Evolutionary conservation across 2,888 invertebrate species (phyloP).

Genomic region (Platynereis dumerilii): DNA sequence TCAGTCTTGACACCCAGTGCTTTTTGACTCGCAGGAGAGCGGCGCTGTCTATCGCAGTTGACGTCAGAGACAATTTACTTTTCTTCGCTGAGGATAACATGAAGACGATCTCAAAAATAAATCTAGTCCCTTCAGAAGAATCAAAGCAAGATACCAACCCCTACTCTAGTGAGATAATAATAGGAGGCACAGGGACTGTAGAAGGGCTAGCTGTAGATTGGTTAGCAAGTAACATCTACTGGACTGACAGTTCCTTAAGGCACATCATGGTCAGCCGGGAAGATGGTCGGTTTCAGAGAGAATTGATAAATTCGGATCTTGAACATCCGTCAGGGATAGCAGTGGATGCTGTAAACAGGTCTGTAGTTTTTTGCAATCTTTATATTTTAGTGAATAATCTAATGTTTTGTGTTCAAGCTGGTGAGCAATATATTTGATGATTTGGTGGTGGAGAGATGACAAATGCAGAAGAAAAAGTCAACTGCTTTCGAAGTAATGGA

Average conservation of each 20-base stretch:
- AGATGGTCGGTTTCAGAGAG: conserved; percentile 71
- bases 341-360: conserved; percentile 75
- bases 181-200: conserved; percentile 51
- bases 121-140: conserved; percentile 33
- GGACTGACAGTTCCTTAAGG: conserved; percentile 62
- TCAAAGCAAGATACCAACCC: conserved; percentile 24
- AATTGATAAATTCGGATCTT: conserved; percentile 80
- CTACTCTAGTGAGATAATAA: conserved; percentile 38
- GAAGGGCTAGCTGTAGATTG: conserved; percentile 64
- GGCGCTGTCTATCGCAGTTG: conserved; percentile 43
- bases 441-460: no score
- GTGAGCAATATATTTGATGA: no score
- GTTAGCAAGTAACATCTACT: conserved; percentile 62
- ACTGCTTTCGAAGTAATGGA: no score
- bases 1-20: conserved; percentile 59
- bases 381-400: no score
- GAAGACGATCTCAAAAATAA: conserved; percentile 49
- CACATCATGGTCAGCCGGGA: conserved; percentile 62
- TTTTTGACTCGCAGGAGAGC: conserved; percentile 69
- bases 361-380: no score
- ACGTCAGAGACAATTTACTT: conserved; percentile 38
- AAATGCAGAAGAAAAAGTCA: no score
- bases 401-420: no score
- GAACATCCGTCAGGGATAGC: conserved; percentile 87
- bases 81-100: conserved; percentile 54